Percentiles rank a stretch among this genome's conserved stretches.
Conservation (phyloP, 2,888 invertebrate genomes). For the Drosophila histrio region DNA sequence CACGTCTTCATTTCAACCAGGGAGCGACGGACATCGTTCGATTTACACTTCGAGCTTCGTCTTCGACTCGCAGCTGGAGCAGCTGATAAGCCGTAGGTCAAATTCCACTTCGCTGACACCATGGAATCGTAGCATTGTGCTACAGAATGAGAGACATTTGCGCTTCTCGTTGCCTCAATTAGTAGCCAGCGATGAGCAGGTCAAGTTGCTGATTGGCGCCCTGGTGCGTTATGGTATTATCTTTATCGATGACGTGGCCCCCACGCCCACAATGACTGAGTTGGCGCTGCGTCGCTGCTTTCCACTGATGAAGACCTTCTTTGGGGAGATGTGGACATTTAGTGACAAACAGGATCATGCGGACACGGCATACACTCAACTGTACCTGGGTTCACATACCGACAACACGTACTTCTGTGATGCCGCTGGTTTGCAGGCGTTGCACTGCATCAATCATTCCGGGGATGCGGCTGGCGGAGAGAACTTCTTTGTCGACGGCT, state of each 20-base stretch:
- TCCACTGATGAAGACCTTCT: constrained; percentile 88
- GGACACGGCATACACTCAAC: constrained; percentile 90
- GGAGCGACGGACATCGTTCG: constrained; percentile 60
- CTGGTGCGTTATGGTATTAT: constrained; percentile 82
- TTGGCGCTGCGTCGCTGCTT: constrained; percentile 86
- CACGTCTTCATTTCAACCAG: constrained; percentile 8
- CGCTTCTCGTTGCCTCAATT: constrained; percentile 85
- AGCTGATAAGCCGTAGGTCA: constrained; percentile 54
- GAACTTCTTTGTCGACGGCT: constrained; percentile 90
- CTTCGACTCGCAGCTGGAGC: constrained; percentile 62
- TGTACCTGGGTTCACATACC: constrained; percentile 89
- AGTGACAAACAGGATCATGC: constrained; percentile 86
- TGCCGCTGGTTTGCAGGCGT: constrained; percentile 88
- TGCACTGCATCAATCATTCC: constrained; percentile 86
- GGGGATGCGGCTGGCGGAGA: constrained; percentile 89
- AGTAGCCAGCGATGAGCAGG: constrained; percentile 84
- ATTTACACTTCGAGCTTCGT: constrained; percentile 52
- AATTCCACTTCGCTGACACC: constrained; percentile 80
- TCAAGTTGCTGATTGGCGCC: constrained; percentile 84
- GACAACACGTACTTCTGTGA: constrained; percentile 92
- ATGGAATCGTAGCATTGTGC: constrained; percentile 85
- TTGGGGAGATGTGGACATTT: constrained; percentile 90
- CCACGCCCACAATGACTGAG: constrained; percentile 82
- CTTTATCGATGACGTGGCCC: constrained; percentile 82
- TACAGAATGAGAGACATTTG: constrained; percentile 82